Evolutionary conservation across 2,888 invertebrate species (phyloP).

Genomic region (Bimastos eiseni): DNA sequence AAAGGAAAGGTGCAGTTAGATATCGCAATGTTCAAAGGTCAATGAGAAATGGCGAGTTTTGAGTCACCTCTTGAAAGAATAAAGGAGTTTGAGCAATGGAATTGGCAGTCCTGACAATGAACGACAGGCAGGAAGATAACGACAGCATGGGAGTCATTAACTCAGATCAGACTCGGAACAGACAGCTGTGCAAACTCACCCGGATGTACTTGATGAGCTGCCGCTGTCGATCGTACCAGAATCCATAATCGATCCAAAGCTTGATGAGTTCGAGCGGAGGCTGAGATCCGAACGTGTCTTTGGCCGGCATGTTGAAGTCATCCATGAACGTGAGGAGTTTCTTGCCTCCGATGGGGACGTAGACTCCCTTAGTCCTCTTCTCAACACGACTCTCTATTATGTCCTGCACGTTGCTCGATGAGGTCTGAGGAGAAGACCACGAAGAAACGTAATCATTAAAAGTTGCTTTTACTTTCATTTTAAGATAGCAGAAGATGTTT

Average conservation of each 20-base stretch:
- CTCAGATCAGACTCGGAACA: too few relatives aligned
- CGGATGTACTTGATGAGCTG: constrained; percentile 78
- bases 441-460: not conserved
- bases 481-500: constrained; percentile 25
- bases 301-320: constrained; percentile 89
- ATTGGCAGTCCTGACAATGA: too few relatives aligned
- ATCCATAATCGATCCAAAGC: constrained; percentile 85
- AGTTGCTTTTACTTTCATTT: not conserved
- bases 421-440: constrained; percentile 69
- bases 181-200: constrained; percentile 63
- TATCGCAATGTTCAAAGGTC: too few relatives aligned
- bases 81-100: too few relatives aligned
- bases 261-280: constrained; percentile 82
- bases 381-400: constrained; percentile 83
- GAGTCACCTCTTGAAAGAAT: too few relatives aligned
- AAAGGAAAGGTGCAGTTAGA: too few relatives aligned
- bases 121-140: not conserved
- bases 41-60: too few relatives aligned
- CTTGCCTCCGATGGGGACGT: constrained; percentile 78
- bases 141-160: not conserved
- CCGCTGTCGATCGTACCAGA: constrained; percentile 83
- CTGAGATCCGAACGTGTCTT: constrained; percentile 84
- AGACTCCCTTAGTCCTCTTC: constrained; percentile 83
- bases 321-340: constrained; percentile 85
- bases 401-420: constrained; percentile 81